Base-by-base conservation (phyloP, 2,888 invertebrate genomes). In the Tiliacea citrago region DNA sequence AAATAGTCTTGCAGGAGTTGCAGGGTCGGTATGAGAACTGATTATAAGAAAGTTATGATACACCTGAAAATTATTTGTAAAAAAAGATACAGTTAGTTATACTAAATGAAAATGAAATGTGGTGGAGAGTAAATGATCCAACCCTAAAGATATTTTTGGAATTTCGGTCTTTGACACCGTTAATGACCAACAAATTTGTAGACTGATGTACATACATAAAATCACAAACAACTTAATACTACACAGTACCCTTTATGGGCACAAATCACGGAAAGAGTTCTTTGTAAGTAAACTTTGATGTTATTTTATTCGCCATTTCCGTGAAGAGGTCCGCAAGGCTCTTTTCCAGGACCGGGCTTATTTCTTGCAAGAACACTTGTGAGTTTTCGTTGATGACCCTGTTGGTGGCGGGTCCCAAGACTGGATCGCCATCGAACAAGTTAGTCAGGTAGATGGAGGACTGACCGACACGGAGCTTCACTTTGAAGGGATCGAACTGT, bases 241-340 rank as follows among this genome's bases (percentile, higher is more conserved):
- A 71, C 45, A 72, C 47, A 57, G 39, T 75, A 80, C 53, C 12
- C 67, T 65, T 51, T 8, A 68, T 45, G 53, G 82, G 45, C 73
- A 80, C 71, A 71, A 70, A 88, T 93, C 90, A 96, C 45, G 98
- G 97, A 89, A 98, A 98, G 72, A 98, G 93, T 95, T 98, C 98
- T 82, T 97, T 97, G 89, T 97, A 98, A 6, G 97, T 97, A 90
- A 98, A 98, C 73, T 97, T 97, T 21, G 97, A 95, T 0, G 97
- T 97, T 79, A 98, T 97, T 91, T 97, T 97, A 88, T 98, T 98
- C 0, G 98, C 97, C 89, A 98, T 97, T 81, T 97, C 97, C 0
- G 97, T 97, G 86, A 98, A 97, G 75, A 97, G 97, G 65, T 97
- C 97, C 4, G 97, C 97, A 61, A 98, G 95, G 24, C 97, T 96